Conservation (phyloP, 2,888 invertebrate species). For the Acleris laterana region DNA sequence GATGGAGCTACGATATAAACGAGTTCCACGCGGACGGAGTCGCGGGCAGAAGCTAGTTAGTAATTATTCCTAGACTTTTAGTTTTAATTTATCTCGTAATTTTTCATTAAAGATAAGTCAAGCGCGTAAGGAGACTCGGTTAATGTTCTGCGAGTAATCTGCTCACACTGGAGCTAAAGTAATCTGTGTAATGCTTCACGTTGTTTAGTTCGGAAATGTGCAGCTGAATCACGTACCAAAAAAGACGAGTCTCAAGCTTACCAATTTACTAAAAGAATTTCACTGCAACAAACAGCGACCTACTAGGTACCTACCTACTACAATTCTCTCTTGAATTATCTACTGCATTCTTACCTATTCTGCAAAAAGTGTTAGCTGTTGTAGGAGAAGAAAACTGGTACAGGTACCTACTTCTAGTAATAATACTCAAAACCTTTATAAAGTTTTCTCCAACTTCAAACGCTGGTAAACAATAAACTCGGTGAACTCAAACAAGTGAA, state of each 20-base stretch:
- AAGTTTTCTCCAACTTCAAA: slow-evolving; percentile 6
- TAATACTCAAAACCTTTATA: neutral
- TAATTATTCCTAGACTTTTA: no score
- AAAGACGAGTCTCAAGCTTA: neutral
- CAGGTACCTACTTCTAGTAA: no score
- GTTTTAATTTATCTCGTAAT: neutral
- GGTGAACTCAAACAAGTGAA: slow-evolving; percentile 4
- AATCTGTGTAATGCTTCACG: slow-evolving; percentile 3
- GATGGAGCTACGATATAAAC: no score
- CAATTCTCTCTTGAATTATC: no score
- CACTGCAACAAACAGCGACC: no score
- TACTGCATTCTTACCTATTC: no score
- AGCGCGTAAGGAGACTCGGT: neutral
- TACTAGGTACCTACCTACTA: no score
- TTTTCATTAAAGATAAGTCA: neutral
- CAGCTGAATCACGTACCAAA: neutral
- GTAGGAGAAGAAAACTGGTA: no score
- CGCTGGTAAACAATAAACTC: neutral
- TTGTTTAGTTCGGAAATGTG: neutral
- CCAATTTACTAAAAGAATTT: no score
- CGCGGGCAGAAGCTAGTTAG: no score
- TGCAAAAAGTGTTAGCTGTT: no score
- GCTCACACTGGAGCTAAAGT: slow-evolving; percentile 1
- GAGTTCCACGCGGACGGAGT: no score
- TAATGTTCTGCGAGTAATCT: slow-evolving; percentile 3